Percentiles rank a stretch among this genome's conserved stretches.
phyloP scores from a whole-genome alignment of 2,888 invertebrate genomes.

The Keiferia lycopersicella region DNA sequence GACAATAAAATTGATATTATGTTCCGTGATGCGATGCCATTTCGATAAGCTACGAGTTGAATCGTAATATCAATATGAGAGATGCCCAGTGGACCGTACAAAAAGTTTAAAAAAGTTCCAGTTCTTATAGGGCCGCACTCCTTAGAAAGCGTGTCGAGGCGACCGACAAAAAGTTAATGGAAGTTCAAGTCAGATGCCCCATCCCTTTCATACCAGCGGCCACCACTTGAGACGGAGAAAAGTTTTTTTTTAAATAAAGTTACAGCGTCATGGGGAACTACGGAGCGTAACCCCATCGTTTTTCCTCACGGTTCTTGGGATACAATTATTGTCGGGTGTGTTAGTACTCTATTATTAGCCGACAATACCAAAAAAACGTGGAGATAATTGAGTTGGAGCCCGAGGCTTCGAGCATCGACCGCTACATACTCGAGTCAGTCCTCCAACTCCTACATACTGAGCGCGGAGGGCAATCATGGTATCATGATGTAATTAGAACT shows the following conservation, averaged over 20 bases:
- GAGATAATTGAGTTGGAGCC: constrained; percentile 50
- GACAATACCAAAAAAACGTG: constrained; percentile 51
- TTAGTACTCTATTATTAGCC: constrained; percentile 49
- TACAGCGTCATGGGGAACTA: constrained; percentile 64
- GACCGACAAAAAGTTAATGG: constrained; percentile 64
- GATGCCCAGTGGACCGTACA: constrained; percentile 1
- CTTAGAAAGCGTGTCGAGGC: constrained; percentile 46
- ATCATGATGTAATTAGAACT: neutral
- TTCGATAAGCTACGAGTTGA: neutral
- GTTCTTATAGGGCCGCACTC: constrained; percentile 33
- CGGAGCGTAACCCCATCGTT: constrained; percentile 68
- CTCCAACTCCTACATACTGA: neutral
- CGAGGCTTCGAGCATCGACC: constrained; percentile 28
- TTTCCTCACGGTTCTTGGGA: constrained; percentile 71
- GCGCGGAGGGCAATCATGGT: neutral
- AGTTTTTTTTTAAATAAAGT: constrained; percentile 53
- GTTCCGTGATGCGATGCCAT: neutral
- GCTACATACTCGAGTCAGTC: neutral
- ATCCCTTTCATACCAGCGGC: constrained; percentile 44
- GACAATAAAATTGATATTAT: neutral
- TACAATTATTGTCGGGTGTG: constrained; percentile 63
- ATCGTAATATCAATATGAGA: constrained; percentile 1
- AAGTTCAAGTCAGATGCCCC: constrained; percentile 49
- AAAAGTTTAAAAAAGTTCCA: constrained; percentile 26
- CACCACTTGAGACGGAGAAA: constrained; percentile 45